Conservation (phyloP, 2,797 vertebrate genomes). For the Streptopelia turtur region DNA sequence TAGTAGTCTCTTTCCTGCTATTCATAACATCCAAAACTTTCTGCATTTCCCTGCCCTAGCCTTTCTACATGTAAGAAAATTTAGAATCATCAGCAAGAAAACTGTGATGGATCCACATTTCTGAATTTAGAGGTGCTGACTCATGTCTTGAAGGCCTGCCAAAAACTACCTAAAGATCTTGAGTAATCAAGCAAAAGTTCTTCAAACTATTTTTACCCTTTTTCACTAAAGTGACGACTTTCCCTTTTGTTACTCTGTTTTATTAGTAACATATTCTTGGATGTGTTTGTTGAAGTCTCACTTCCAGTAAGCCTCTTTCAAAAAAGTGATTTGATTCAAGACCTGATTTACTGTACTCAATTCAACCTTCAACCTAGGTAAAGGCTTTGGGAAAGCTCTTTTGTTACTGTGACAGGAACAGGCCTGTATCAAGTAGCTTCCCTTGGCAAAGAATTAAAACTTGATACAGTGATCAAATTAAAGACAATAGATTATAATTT, state of each 20-base stretch:
- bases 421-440: background rate
- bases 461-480: background rate
- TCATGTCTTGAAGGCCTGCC: background rate
- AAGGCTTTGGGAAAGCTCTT: background rate
- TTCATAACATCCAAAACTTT: background rate
- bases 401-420: background rate
- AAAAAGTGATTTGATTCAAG: background rate
- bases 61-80: background rate
- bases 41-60: background rate
- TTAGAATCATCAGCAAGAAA: background rate
- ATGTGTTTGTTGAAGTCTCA: background rate
- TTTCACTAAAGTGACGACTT: background rate
- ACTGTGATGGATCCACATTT: background rate
- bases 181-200: background rate
- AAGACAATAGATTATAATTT: background rate
- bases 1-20: background rate
- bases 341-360: background rate
- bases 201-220: constrained; percentile 10
- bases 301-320: background rate
- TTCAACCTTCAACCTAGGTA: background rate
- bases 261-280: background rate
- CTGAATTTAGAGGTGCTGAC: background rate
- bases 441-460: background rate
- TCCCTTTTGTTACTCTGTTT: background rate
- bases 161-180: background rate